These are phyloP conservation scores for Drosophila saltans DNA, from an alignment of 1,140 invertebrate genomes.

Conservation along the genomic window DNA sequence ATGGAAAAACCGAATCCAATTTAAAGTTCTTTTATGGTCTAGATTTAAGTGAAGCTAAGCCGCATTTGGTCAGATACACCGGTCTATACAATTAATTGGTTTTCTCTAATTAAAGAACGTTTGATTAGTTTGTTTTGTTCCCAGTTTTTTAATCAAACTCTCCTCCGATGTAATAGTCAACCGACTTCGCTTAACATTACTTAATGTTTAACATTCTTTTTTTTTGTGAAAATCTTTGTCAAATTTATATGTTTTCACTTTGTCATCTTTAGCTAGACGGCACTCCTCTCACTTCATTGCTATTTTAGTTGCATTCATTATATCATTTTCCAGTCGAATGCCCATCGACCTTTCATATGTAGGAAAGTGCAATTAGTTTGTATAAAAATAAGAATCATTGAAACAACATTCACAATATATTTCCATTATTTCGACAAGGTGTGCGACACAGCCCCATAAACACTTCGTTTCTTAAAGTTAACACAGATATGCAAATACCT, in stretches of 20 bases:
- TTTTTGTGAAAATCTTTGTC: not conserved
- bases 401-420: conserved; percentile 39
- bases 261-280: not conserved
- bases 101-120: no score
- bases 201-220: no score
- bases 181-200: no score
- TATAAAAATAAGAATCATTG: conserved; percentile 52
- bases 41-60: no score
- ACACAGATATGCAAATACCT: conserved; percentile 10
- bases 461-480: conserved; percentile 13
- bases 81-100: no score
- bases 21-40: not conserved
- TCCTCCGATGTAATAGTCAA: no score
- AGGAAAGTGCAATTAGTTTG: conserved; percentile 61
- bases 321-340: conserved; percentile 70
- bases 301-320: conserved; percentile 29
- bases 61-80: no score
- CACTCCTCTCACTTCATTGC: not conserved
- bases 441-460: conserved; percentile 34
- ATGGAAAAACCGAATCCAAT: not conserved
- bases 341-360: conserved; percentile 39
- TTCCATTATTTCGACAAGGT: conserved; percentile 33
- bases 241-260: not conserved
- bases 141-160: no score
- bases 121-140: no score